A percentile compares a stretch with the other conserved stretches of the same genome.
Evolutionary conservation across 2,888 invertebrate genomes (phyloP).

Genomic region (Drosophila paramelanica): DNA sequence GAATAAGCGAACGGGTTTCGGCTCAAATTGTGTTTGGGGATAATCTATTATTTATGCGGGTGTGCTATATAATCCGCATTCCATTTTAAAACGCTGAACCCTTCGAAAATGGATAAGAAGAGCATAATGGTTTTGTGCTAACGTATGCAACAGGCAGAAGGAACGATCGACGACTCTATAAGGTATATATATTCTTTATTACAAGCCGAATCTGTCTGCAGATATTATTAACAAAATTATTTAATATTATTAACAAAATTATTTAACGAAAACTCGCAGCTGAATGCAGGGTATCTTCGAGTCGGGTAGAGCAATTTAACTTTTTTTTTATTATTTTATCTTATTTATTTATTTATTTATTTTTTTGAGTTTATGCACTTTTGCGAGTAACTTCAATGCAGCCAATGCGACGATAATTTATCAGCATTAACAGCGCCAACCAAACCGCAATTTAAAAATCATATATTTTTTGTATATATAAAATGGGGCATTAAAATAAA

Average conservation of each 20-base stretch:
- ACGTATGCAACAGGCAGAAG: no score
- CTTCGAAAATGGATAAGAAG: no score
- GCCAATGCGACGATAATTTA: slow-evolving; percentile 50
- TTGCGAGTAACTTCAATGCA: slow-evolving; percentile 69
- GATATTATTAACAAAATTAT: no score
- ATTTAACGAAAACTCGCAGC: no score
- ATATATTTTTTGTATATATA: slow-evolving; percentile 22
- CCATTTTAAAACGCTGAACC: not conserved
- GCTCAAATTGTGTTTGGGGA: not conserved
- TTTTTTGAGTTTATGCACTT: slow-evolving; percentile 74
- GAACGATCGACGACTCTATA: no score
- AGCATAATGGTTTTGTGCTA: no score
- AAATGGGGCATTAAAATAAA: slow-evolving; percentile 34
- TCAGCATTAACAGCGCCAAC: slow-evolving; percentile 51
- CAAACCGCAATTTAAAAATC: slow-evolving; percentile 52
- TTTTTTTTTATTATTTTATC: no score
- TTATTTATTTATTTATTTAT: not conserved
- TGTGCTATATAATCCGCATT: slow-evolving; percentile 53
- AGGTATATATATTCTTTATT: no score
- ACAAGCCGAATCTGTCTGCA: no score
- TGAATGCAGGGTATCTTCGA: no score
- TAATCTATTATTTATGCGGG: slow-evolving; percentile 68
- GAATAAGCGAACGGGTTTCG: slow-evolving; percentile 22
- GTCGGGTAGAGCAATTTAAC: no score
- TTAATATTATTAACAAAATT: no score